These are phyloP conservation scores for Notamacropus eugenii DNA, from an alignment of 2,797 vertebrate genomes.

Conservation along the genomic window DNA sequence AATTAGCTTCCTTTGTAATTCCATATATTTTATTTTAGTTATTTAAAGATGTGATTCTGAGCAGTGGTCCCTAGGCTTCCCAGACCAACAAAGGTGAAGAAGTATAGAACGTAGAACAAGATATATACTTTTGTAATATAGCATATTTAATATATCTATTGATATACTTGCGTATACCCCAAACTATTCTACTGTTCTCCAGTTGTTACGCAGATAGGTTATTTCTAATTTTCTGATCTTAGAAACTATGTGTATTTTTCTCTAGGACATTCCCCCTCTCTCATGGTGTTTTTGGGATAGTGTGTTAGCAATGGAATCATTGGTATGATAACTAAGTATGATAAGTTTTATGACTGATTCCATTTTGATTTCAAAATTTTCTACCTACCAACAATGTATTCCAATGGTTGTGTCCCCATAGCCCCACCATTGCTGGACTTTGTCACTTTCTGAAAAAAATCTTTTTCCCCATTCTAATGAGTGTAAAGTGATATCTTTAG, in stretches of 20 bases:
- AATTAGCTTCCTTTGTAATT: background rate
- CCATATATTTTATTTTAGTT: background rate
- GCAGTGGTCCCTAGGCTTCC: background rate
- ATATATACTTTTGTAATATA: too few species aligned
- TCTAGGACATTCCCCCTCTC: background rate
- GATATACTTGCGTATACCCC: background rate
- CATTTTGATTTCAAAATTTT: background rate
- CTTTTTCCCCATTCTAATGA: background rate
- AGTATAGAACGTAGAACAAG: background rate
- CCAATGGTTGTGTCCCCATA: background rate
- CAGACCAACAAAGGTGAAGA: background rate
- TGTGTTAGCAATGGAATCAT: background rate
- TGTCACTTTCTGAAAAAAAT: background rate
- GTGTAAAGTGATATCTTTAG: background rate
- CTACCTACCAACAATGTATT: background rate
- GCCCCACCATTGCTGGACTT: background rate
- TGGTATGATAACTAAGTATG: background rate
- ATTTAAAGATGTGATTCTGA: background rate
- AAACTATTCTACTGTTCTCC: background rate
- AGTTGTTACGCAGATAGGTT: background rate
- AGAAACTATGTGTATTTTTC: background rate
- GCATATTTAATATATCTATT: background rate
- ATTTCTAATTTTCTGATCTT: background rate
- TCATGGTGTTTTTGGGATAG: background rate
- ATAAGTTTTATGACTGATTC: background rate